Base-by-base conservation (phyloP, 2,113 vertebrate genomes). In the Columba janthina region DNA sequence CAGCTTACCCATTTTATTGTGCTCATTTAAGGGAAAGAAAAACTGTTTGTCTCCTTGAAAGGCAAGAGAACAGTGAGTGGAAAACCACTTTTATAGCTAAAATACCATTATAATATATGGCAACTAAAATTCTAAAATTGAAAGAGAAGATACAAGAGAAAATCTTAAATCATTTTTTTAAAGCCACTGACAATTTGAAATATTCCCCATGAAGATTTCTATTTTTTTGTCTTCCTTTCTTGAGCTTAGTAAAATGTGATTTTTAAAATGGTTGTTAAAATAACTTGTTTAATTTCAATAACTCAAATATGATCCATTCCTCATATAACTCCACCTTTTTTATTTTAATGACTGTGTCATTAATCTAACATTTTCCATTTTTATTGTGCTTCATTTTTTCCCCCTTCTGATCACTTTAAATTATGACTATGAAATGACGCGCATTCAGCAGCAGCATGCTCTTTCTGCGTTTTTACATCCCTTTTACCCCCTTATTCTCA, bases 31-130 rank as follows among this genome's bases (percentile, higher is more conserved):
- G 88, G 92, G 86, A 91, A 94, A 97, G 94, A 96, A 96, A 97
- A 97, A 94, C 90, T 94, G 94, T 97, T 97, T 97, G 92, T 94
- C 79, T 97, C 80, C 82, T 94, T 95, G 93, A 95, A 96, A 97
- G 71, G 90, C 80, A 97, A 88, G 72, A 21, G 31, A 94, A 89
- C 69, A 82, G 94, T 94, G 80, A 93, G 94, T 94, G 53, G 96
- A 96, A 97, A 97, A 94, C 91, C 95, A 92, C 94, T 97, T 94
- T 97, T 91, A 75, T 64, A 91, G 93, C 96, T 94, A 85, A 97
- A 96, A 93, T 96, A 90, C 90, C 72, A 91, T 96, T 96, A 95
- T 96, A 93, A 88, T 97, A 93, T 89, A 92, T 81, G 51, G 86
- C 93, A 96, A 94, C 89, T 95, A 95, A 94, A 96, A 95, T 97